Percentiles rank a stretch among this genome's conserved stretches.
phyloP scores from a whole-genome alignment of 2,113 vertebrate species.

The Dolichotis patagonum region DNA sequence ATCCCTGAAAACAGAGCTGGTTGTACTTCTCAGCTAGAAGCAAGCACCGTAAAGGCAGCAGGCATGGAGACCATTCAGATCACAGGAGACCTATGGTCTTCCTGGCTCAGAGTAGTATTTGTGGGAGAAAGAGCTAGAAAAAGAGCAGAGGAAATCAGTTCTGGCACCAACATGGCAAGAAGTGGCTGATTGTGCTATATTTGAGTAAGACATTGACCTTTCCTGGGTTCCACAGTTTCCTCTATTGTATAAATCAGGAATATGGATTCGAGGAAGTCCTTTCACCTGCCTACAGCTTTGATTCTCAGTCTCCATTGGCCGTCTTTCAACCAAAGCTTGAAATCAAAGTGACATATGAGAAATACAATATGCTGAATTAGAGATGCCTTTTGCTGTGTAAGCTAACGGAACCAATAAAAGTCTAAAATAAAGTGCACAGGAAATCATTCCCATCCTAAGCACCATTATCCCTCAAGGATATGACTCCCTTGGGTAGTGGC shows the following conservation, averaged over 20 bases:
- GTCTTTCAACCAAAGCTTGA: background rate
- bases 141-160: background rate
- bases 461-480: background rate
- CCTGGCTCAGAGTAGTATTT: background rate
- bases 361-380: background rate
- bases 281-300: background rate
- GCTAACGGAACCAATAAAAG: background rate
- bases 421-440: background rate
- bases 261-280: background rate
- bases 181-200: background rate
- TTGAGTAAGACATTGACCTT: background rate
- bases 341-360: background rate
- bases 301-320: background rate
- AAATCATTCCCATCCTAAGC: background rate
- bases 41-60: background rate
- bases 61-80: background rate
- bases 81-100: background rate
- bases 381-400: background rate
- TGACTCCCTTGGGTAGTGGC: background rate
- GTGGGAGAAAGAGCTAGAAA: background rate
- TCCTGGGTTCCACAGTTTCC: too few species aligned
- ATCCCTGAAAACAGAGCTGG: background rate
- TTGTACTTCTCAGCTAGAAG: background rate
- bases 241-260: background rate
- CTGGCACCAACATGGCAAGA: background rate